These are phyloP conservation scores for Malacosoma neustria DNA, from an alignment of 2,888 invertebrate species.

Conservation along the genomic window DNA sequence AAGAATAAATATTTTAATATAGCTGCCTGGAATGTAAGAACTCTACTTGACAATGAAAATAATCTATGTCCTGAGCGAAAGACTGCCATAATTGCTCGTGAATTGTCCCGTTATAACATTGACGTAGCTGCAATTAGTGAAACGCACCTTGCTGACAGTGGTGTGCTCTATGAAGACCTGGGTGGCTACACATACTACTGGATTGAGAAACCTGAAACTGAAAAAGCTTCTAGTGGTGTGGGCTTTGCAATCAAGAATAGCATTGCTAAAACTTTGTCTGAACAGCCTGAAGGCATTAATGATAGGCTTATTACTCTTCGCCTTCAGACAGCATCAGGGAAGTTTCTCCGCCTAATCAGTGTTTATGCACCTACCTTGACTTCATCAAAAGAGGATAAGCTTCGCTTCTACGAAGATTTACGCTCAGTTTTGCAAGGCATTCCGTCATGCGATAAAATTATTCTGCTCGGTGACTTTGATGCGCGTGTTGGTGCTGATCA, in stretches of 20 bases:
- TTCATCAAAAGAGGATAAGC: too few species aligned
- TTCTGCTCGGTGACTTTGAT: too few species aligned
- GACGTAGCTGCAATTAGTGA: slow-evolving; percentile 20
- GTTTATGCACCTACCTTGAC: too few species aligned
- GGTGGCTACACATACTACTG: slow-evolving; percentile 15
- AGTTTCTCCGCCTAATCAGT: slow-evolving; percentile 15
- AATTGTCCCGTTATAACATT: slow-evolving; percentile 13
- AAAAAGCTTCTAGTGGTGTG: slow-evolving; percentile 11
- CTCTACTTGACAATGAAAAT: slow-evolving; percentile 11
- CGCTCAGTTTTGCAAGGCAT: too few species aligned
- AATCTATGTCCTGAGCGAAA: slow-evolving; percentile 16
- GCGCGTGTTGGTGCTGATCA: too few species aligned
- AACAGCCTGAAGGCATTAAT: slow-evolving; percentile 8
- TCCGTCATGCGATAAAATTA: too few species aligned
- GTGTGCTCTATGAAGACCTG: slow-evolving; percentile 11
- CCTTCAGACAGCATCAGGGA: slow-evolving; percentile 12
- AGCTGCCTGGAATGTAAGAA: slow-evolving; percentile 14
- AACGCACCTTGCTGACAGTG: slow-evolving; percentile 18
- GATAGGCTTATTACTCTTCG: slow-evolving; percentile 11
- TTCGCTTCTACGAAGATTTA: too few species aligned
- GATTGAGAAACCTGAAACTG: slow-evolving; percentile 10
- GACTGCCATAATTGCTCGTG: slow-evolving; percentile 17
- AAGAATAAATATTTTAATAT: too few species aligned
- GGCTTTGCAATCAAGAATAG: slow-evolving; percentile 13
- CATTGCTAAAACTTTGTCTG: slow-evolving; percentile 4